Base-by-base conservation (phyloP, 2,113 vertebrate species). In the Nerophis lumbriciformis region DNA sequence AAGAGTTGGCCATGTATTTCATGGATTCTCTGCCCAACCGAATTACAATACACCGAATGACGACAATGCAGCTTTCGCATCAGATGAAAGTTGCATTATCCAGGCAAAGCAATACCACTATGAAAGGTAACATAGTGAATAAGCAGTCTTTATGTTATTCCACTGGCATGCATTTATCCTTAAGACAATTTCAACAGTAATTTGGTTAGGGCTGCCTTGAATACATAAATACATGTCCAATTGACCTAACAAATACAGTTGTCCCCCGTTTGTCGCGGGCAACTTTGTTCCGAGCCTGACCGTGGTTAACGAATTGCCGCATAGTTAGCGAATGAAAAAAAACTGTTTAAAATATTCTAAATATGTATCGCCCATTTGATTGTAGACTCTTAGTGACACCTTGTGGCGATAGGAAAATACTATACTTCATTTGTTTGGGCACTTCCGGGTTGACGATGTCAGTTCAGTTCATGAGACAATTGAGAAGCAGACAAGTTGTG, bases 201-300 rank as follows among this genome's bases (percentile, higher is more conserved):
- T 82, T 85, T 85, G 82, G 80, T 85, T 54, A 73, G 84, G 83
- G 83, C 82, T 78, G 63, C 85, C 84, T 87, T 59, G 84, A 89
- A 87, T 88, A 87, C 85, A 88, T 59, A 85, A 89, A 87, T 88
- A 88, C 85, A 88, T 86, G 84, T 84, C 87, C 87, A 87, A 83
- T 85, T 76, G 59, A 45, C n/a, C 61, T 68, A 55, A 38, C 4
- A 65, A 36, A 53, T 39, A 2, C 8, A 53, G 61, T 44, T 21
- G 38, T 13, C 47, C 28, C 28, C 4, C 4, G 28, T 28, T 28
- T 28, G 28, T 28, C 21, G 21, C 21, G 21, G 21, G 21, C 21
- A 28, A 28, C 1, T 28, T 28, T 28, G 21, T 28, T 28, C 21
- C 21, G 21, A 3, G 21, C 28, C 28, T 28, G 28, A 28, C 28